Percentiles rank a stretch among this genome's conserved stretches.
These are phyloP conservation scores for Spodoptera exigua DNA, from an alignment of 2,888 invertebrate genomes.

Conservation along the genomic window DNA sequence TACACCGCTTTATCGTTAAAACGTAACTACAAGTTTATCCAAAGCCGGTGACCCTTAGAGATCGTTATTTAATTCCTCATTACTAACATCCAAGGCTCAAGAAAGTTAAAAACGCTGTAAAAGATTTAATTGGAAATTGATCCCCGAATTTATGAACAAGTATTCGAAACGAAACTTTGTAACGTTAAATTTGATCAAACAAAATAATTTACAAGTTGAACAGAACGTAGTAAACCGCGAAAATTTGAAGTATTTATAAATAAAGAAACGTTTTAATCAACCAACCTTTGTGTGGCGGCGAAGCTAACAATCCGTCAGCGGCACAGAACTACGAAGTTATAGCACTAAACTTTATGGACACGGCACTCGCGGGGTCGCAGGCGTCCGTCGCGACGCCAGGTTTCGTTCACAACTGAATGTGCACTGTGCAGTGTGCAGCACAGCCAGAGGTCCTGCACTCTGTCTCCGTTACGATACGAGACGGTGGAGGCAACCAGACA, in stretches of 20 bases:
- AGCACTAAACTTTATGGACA: slow-evolving; percentile 47
- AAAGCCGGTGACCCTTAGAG: background rate
- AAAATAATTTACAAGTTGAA: slow-evolving; percentile 20
- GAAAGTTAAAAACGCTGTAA: slow-evolving; percentile 24
- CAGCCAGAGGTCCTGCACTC: slow-evolving; percentile 46
- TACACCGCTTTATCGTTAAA: background rate
- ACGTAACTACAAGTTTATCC: background rate
- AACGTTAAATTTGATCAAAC: slow-evolving; percentile 20
- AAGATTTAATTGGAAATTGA: slow-evolving; percentile 48
- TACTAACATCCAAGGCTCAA: slow-evolving; percentile 4
- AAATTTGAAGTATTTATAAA: slow-evolving; percentile 9
- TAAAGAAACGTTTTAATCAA: slow-evolving; percentile 34
- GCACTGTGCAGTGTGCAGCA: slow-evolving; percentile 56
- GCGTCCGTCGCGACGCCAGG: slow-evolving; percentile 36
- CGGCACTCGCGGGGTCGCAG: slow-evolving; percentile 31
- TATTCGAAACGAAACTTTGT: slow-evolving; percentile 25
- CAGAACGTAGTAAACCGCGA: slow-evolving; percentile 10
- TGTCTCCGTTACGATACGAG: slow-evolving; percentile 34
- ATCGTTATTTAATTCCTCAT: slow-evolving; percentile 10
- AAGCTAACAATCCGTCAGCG: slow-evolving; percentile 52
- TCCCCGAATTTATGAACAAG: slow-evolving; percentile 29
- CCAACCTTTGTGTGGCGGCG: slow-evolving; percentile 46
- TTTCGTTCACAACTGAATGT: slow-evolving; percentile 56
- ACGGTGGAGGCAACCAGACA: slow-evolving; percentile 60
- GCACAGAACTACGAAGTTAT: slow-evolving; percentile 60